phyloP scores from a whole-genome alignment of 1,140 invertebrate genomes.

The Drosophila nigromelanica region DNA sequence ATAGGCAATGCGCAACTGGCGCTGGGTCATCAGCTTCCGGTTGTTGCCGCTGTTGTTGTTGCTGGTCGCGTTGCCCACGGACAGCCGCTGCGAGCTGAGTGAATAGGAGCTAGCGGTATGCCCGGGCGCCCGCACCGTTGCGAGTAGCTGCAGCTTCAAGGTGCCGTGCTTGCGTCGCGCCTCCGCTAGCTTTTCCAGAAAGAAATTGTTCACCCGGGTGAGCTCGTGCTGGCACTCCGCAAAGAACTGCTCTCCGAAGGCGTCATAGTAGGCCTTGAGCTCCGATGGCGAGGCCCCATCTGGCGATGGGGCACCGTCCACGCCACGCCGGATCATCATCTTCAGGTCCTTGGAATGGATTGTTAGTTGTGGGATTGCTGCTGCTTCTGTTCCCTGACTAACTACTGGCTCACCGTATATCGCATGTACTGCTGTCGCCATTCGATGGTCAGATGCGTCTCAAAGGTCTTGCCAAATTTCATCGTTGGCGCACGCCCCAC shows the following conservation, averaged over 20 bases:
- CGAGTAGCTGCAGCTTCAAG: conserved; percentile 91
- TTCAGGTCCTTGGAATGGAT: conserved; percentile 58
- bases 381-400: neutral
- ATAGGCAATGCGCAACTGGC: conserved; percentile 98
- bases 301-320: conserved; percentile 45
- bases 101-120: conserved; percentile 35
- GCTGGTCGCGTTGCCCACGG: conserved; percentile 26
- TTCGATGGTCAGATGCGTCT: conserved; percentile 73
- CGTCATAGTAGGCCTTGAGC: conserved; percentile 87
- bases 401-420: conserved; percentile 61
- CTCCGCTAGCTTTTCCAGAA: conserved; percentile 98
- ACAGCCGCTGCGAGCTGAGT: neutral
- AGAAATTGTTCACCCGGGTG: conserved; percentile 97
- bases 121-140: conserved; percentile 23
- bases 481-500: conserved; percentile 45
- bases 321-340: conserved; percentile 50
- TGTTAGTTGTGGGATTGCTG: conserved; percentile 1
- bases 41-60: conserved; percentile 56
- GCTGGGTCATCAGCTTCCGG: conserved; percentile 84
- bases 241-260: conserved; percentile 97
- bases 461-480: conserved; percentile 76
- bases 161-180: conserved; percentile 96
- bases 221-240: conserved; percentile 96
- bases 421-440: conserved; percentile 78
- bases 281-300: neutral